Percentiles rank a stretch among this genome's conserved stretches.
phyloP scores from a whole-genome alignment of 1,140 invertebrate genomes.

The Aleiodes sp. region DNA sequence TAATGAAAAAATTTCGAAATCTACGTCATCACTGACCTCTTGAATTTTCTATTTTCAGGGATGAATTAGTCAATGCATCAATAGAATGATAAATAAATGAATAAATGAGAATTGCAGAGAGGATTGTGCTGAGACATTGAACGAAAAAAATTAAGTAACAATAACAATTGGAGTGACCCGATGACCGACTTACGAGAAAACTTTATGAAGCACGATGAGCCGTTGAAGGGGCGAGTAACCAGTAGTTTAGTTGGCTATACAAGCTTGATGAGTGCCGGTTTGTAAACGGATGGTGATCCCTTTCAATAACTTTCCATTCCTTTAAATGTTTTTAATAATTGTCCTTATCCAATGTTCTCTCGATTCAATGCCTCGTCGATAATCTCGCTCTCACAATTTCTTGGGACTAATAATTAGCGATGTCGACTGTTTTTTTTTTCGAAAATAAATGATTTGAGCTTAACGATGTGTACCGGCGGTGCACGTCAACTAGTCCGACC shows the following conservation, averaged over 20 bases:
- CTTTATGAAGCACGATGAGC: not conserved
- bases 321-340: too few species aligned
- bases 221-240: not conserved
- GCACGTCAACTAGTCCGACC: conserved; percentile 44
- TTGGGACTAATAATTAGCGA: too few species aligned
- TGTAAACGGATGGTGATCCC: not conserved
- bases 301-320: too few species aligned
- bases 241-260: not conserved
- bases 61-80: not conserved
- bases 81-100: too few species aligned
- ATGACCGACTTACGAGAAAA: conserved; percentile 30
- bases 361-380: too few species aligned
- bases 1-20: not conserved
- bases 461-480: conserved; percentile 15
- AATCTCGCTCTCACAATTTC: too few species aligned
- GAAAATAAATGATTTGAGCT: too few species aligned
- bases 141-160: conserved; percentile 1
- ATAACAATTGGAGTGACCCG: conserved; percentile 18
- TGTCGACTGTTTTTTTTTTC: too few species aligned
- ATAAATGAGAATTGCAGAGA: too few species aligned
- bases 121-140: not conserved
- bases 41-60: not conserved
- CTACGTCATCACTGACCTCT: not conserved
- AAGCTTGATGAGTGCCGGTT: not conserved
- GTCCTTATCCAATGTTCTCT: too few species aligned